phyloP scores from a whole-genome alignment of 1,140 invertebrate genomes.

The Teleogryllus occipitalis region DNA sequence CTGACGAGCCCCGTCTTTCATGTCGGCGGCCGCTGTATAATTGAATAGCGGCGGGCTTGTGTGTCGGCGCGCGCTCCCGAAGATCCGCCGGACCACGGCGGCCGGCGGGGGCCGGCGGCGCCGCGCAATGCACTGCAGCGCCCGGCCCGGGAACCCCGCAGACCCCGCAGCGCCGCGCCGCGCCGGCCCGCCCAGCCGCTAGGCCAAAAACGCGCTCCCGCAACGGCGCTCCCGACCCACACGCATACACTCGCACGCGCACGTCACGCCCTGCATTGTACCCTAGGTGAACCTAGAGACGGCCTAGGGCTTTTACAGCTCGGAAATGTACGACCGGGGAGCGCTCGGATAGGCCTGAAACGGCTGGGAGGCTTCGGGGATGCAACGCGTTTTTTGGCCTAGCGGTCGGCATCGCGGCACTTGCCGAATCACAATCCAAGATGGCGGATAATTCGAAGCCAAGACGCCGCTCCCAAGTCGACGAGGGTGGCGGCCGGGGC shows the following conservation, averaged over 20 bases:
- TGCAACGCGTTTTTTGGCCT: background rate
- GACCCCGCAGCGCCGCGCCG: too few species aligned
- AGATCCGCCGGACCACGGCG: background rate
- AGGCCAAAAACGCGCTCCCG: too few species aligned
- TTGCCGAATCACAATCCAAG: background rate
- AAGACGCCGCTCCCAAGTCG: background rate
- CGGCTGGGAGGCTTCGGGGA: background rate
- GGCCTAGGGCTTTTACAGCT: background rate
- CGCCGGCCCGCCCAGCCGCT: too few species aligned
- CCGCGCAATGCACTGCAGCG: background rate
- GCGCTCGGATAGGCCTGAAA: background rate
- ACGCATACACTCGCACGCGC: too few species aligned
- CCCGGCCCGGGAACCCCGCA: too few species aligned
- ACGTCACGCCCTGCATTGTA: too few species aligned
- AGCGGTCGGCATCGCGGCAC: background rate
- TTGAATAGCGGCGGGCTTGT: background rate
- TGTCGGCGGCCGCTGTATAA: background rate
- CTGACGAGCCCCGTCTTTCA: conserved; percentile 2
- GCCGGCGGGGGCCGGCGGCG: too few species aligned
- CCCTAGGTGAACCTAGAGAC: too few species aligned
- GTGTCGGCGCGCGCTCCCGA: background rate
- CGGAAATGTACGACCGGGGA: background rate
- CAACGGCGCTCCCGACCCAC: too few species aligned
- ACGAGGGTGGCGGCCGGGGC: too few species aligned
- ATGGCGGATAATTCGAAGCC: background rate